Evolutionary conservation across 2,113 vertebrate species (phyloP), one percentile per base, ranked within the genome.

Genomic region (Romanogobio albipinnatus): DNA sequence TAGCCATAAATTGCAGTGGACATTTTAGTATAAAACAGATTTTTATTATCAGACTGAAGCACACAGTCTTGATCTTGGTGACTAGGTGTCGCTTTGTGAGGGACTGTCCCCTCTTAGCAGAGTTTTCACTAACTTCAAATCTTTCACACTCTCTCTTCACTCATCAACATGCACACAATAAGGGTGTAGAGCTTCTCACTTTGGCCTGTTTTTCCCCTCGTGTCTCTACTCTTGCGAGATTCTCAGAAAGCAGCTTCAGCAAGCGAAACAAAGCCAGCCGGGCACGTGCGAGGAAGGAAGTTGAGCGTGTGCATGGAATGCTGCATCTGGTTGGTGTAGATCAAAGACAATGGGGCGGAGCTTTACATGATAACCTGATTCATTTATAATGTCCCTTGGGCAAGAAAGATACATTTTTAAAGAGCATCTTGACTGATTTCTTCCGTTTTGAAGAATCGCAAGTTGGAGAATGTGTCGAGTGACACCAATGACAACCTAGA

Each of bases 251-350:
- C 82, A 11, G 51, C 64, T 87, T 84, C 86, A 49, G 86, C 79
- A 86, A 81, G 78, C 58, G 77, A 76, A 90, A 91, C 88, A 86
- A 59, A 84, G 89, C 90, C 89, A 84, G 87, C 76, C 84, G 87
- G 87, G 89, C 92, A 91, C 89, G 91, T 93, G 92, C 91, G 89
- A 90, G 93, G 92, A 92, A 93, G 92, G 90, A 92, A 93, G 88
- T 87, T 84, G 62, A 81, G 66, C 39, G 53, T 73, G 80, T 78
- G 84, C 64, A 73, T 24, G 26, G 8, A 47, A 59, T 14, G 56
- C 29, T 26, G 14, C 29, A 19, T 79, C 49, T 78, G 81, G 64
- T 82, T 83, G 81, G 74, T 68, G 36, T 88, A 84, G 74, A 76
- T 89, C 89, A 90, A 89, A 90, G 89, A 90, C 77, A 86, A 86